phyloP scores from a whole-genome alignment of 2,888 invertebrate species.

The Acleris cristana region DNA sequence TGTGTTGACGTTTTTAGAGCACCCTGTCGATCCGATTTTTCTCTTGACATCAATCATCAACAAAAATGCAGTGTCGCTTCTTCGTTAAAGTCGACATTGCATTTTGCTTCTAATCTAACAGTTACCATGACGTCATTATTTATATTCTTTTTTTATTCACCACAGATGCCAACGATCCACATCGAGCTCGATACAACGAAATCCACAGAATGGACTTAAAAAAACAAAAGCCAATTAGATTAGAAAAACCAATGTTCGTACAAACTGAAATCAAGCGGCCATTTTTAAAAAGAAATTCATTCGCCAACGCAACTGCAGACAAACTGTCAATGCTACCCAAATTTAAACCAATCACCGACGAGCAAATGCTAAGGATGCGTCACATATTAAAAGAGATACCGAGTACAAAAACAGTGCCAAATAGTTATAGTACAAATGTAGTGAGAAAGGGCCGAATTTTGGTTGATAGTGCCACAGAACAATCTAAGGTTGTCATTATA shows the following conservation, averaged over 20 bases:
- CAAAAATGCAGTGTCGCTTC: neutral
- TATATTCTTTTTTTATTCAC: constrained; percentile 57
- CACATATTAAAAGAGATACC: constrained; percentile 67
- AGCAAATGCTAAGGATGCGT: constrained; percentile 68
- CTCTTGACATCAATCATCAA: neutral
- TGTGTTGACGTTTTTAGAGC: neutral
- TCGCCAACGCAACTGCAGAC: constrained; percentile 57
- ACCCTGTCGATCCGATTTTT: neutral
- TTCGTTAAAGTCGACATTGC: too few species aligned
- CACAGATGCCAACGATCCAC: constrained; percentile 80
- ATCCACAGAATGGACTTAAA: constrained; percentile 50
- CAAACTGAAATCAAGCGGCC: constrained; percentile 57
- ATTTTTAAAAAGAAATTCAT: constrained; percentile 56
- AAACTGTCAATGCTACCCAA: constrained; percentile 58
- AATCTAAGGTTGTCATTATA: constrained; percentile 39
- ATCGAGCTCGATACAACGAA: constrained; percentile 67
- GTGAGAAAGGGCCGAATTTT: constrained; percentile 59
- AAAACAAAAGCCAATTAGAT: constrained; percentile 50
- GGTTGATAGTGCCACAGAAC: constrained; percentile 41
- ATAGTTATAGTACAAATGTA: constrained; percentile 44
- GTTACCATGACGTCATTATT: constrained; percentile 42
- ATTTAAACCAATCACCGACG: constrained; percentile 76
- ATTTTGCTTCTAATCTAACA: neutral
- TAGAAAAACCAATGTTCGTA: constrained; percentile 74
- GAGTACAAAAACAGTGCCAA: constrained; percentile 45